Conservation (phyloP, 2,797 vertebrate genomes). For the Neopelma chrysocephalum region DNA sequence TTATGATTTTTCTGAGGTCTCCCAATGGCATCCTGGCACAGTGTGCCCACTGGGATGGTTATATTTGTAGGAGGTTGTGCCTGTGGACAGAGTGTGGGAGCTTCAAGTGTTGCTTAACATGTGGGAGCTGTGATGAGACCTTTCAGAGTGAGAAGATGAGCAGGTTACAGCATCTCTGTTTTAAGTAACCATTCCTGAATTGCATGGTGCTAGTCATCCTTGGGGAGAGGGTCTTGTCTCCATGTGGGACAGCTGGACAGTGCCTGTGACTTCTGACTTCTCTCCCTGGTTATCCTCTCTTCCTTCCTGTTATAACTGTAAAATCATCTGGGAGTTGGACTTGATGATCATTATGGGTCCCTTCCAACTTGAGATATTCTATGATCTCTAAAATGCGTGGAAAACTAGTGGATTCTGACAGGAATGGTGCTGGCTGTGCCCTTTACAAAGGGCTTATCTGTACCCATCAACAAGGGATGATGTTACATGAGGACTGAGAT, state of each 20-base stretch:
- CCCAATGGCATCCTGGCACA: neutral
- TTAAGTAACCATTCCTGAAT: neutral
- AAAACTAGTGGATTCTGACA: neutral
- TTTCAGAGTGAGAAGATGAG: neutral
- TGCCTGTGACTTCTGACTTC: neutral
- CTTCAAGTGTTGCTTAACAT: neutral
- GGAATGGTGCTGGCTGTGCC: neutral
- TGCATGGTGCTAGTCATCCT: neutral
- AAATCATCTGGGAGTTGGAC: neutral
- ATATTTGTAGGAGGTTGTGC: neutral
- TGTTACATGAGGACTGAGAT: neutral
- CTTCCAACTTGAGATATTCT: neutral
- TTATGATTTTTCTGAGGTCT: neutral
- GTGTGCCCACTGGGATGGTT: accelerated
- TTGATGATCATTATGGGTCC: neutral
- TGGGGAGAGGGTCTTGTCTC: neutral
- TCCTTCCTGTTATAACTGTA: neutral
- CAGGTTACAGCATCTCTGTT: neutral
- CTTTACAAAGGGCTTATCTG: neutral
- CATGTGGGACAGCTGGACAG: neutral
- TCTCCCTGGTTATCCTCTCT: neutral
- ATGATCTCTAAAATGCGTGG: neutral
- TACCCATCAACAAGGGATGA: neutral
- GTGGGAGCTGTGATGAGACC: neutral
- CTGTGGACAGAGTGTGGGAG: neutral